Percentiles rank a stretch among this genome's conserved stretches.
Evolutionary conservation across 2,797 vertebrate genomes (phyloP).

Genomic region (Sebastes diploproa): DNA sequence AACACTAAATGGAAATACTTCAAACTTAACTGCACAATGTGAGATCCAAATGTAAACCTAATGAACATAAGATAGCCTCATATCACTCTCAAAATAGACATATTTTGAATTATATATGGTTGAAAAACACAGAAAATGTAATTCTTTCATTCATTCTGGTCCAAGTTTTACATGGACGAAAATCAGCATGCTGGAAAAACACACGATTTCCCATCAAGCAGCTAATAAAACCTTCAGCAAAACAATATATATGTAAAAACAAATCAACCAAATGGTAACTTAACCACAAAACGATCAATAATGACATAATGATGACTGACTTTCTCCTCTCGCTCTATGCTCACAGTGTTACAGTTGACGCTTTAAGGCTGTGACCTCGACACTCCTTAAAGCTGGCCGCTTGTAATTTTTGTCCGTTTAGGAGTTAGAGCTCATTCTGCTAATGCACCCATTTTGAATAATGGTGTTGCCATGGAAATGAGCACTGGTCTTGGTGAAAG

Average conservation of each 20-base stretch:
- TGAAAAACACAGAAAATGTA: background rate
- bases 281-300: background rate
- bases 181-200: background rate
- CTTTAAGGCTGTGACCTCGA: background rate
- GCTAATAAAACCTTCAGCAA: background rate
- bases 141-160: no score
- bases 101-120: background rate
- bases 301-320: background rate
- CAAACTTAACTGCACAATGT: background rate
- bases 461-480: constrained; percentile 59
- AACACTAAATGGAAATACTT: background rate
- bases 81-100: background rate
- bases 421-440: constrained; percentile 19
- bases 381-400: background rate
- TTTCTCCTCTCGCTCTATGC: background rate
- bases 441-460: constrained; percentile 30
- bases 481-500: constrained; percentile 7
- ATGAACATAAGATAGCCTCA: background rate
- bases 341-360: background rate
- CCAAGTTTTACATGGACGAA: background rate
- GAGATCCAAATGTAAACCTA: background rate
- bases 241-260: background rate
- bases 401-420: constrained; percentile 29
- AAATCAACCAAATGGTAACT: background rate
- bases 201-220: background rate